Percentiles rank a stretch among this genome's conserved stretches.
Evolutionary conservation across 2,888 invertebrate genomes (phyloP).

Genomic region (Clunio marinus): DNA sequence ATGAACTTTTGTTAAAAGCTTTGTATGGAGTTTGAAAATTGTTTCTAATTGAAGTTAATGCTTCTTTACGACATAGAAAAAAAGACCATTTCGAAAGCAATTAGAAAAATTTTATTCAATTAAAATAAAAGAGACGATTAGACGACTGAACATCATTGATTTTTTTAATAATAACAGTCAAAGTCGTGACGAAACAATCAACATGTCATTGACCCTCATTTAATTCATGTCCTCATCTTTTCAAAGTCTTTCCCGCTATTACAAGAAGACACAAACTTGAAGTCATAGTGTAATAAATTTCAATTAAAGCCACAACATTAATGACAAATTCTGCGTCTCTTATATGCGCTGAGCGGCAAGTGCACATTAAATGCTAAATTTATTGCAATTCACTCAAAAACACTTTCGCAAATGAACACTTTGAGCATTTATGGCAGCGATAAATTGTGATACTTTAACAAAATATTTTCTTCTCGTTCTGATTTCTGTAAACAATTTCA

Average conservation of each 20-base stretch:
- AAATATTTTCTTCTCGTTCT: neutral
- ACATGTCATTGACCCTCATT: too few relatives aligned
- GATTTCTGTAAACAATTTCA: slow-evolving; percentile 12
- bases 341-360: slow-evolving; percentile 6
- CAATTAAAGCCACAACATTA: slow-evolving; percentile 30
- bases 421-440: neutral
- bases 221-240: too few relatives aligned
- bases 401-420: slow-evolving; percentile 16
- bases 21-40: neutral
- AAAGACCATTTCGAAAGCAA: too few relatives aligned
- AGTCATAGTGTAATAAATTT: slow-evolving; percentile 5
- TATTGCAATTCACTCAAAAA: slow-evolving; percentile 3
- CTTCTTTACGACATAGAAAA: too few relatives aligned
- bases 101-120: too few relatives aligned
- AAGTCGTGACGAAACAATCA: too few relatives aligned
- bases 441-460: neutral
- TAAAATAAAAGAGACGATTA: too few relatives aligned
- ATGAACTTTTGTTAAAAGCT: neutral
- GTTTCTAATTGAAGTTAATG: too few relatives aligned
- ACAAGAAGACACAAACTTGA: neutral
- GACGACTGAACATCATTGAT: too few relatives aligned
- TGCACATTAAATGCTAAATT: slow-evolving; percentile 13
- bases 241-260: too few relatives aligned
- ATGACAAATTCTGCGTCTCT: slow-evolving; percentile 28
- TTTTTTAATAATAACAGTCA: too few relatives aligned